Base-by-base conservation (phyloP, 2,888 invertebrate genomes). In the Euplagia quadripunctaria region DNA sequence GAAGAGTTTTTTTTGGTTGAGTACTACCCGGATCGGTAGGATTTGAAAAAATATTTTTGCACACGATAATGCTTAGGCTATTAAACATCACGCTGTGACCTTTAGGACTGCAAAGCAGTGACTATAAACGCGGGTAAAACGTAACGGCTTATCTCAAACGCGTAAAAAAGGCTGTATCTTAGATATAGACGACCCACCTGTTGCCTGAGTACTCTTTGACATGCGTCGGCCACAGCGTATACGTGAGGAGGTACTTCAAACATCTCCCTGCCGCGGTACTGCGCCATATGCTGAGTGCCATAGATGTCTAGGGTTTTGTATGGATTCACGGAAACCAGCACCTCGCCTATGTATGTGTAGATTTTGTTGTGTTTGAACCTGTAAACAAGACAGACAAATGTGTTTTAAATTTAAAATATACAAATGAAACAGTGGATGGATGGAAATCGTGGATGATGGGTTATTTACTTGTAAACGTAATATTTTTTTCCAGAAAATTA, bases 341-440 rank as follows among this genome's bases (percentile, higher is more conserved):
- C 99, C 96, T 99, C 99, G 64, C 99, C 99, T 86, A 99, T 99
- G 96, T 99, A 99, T 11, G 99, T 99, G 96, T 99, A 99, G 90
- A 99, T 99, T 92, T 97, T 97, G 85, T 98, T 98, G 92, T 97
- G 97, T 94, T 98, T 98, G 91, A 98, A 99, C 92, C 99, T 99
- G 96, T n/a, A 96, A 95, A 85, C 90, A 91, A 92, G 76, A 31
- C 68, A 68, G 66, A 72, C 4, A 31, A 4, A 12, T 31, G 12
- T 20, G 3, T 58, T 20, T 55, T 55, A 8, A 8, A 55, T 9
- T 46, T 8, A 6, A 46, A 46, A 31, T 31, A 1, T 46, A 46
- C 6, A 46, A 46, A 8, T 46, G 43, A 46, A 46, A 46, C 43
- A 46, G 43, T 4, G 1, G 43, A 46, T 46, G 43, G 9, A 43